Evolutionary conservation across 2,113 vertebrate species (phyloP).

Genomic region (Pristiophorus japonicus): DNA sequence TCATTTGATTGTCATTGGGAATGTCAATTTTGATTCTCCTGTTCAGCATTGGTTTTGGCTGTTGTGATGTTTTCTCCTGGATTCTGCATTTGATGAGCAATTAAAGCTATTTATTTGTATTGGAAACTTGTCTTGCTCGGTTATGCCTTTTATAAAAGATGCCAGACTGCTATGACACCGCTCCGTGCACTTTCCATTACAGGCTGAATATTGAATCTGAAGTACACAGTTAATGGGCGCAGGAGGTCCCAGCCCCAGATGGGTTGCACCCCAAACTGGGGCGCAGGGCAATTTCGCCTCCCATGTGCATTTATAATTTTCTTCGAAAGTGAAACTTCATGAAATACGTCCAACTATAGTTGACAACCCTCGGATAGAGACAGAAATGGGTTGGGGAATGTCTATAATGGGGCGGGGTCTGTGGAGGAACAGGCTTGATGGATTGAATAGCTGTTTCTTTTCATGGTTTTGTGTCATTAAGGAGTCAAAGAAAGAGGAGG

Average conservation of each 20-base stretch:
- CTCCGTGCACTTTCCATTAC: not conserved
- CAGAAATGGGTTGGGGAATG: no score
- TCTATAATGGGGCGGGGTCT: not conserved
- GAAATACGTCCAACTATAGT: not conserved
- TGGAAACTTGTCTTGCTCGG: conserved; percentile 14
- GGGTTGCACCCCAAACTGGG: no score
- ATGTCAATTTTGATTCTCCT: not conserved
- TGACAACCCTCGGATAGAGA: not conserved
- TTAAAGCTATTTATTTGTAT: not conserved
- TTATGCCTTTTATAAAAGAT: not conserved
- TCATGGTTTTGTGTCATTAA: not conserved
- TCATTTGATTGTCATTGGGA: not conserved
- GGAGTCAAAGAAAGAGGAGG: not conserved
- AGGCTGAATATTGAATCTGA: not conserved
- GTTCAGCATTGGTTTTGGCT: not conserved
- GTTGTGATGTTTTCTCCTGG: not conserved
- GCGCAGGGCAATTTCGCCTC: no score
- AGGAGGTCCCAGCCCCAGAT: no score
- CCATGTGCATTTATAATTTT: not conserved
- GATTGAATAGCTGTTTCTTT: not conserved
- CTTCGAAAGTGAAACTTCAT: not conserved
- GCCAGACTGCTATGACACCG: not conserved
- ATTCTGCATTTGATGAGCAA: not conserved
- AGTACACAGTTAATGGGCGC: conserved; percentile 1
- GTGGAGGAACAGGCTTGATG: not conserved